Evolutionary conservation across 2,888 invertebrate genomes (phyloP).

Genomic region (Drosophila pseudotakahashii): DNA sequence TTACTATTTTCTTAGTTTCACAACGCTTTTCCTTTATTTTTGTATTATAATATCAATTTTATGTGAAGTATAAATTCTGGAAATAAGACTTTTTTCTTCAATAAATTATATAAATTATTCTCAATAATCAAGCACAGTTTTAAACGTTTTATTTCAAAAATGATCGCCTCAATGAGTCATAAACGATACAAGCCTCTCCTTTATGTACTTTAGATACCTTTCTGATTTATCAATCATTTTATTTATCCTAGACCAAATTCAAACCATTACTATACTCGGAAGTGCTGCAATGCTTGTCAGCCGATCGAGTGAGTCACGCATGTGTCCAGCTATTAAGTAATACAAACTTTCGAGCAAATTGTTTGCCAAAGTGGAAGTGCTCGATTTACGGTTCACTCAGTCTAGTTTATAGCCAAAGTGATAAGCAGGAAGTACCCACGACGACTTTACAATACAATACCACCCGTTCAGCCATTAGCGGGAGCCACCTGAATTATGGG

Average conservation of each 20-base stretch:
- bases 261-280: not conserved
- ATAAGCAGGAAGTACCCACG: slow-evolving; percentile 45
- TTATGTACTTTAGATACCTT: not conserved
- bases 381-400: slow-evolving; percentile 35
- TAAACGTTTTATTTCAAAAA: too few relatives aligned
- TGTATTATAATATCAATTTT: too few relatives aligned
- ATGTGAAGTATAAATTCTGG: too few relatives aligned
- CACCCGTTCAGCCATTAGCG: slow-evolving; percentile 43
- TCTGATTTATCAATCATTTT: slow-evolving; percentile 11
- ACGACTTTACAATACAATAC: slow-evolving; percentile 16
- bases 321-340: slow-evolving; percentile 12
- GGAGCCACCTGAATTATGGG: slow-evolving; percentile 61
- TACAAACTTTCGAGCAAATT: slow-evolving; percentile 23
- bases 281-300: not conserved
- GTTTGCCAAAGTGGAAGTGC: slow-evolving; percentile 30
- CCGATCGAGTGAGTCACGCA: slow-evolving; percentile 26
- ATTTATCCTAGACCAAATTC: slow-evolving; percentile 8
- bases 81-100: too few relatives aligned
- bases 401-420: slow-evolving; percentile 32
- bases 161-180: not conserved
- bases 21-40: too few relatives aligned
- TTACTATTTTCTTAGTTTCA: too few relatives aligned
- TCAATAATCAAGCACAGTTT: too few relatives aligned
- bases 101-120: too few relatives aligned
- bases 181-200: not conserved